Base-by-base conservation (phyloP, 2,797 vertebrate species). In the Amphiprion clarkii region DNA sequence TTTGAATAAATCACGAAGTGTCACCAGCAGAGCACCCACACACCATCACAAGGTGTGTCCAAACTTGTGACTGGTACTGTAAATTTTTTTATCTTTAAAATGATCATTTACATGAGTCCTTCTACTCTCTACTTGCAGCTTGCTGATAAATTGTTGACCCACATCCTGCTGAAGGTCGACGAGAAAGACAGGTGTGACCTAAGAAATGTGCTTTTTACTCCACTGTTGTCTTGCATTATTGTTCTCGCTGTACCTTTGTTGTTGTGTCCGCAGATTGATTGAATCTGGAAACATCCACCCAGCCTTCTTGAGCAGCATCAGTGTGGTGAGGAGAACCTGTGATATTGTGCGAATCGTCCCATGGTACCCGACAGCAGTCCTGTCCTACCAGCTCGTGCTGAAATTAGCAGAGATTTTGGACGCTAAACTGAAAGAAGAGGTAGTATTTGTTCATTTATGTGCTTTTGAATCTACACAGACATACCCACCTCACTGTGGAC, bases 341-440 rank as follows among this genome's bases (percentile, higher is more conserved):
- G 5, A 0, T 0, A 25, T 85, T 0, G 70, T 33, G 23, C 49
- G 0, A 13, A 54, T 89, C 0, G 77, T 91, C 7, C 54, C 27
- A 0, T 10, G 1, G 1, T 91, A 90, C 86, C 74, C 13, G 19
- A 44, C 89, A 0, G 68, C 46, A 0, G 82, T 94, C 44, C 61
- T 87, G 1, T 85, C 93, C 71, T 88, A 76, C 88, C 87, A 87
- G 74, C 80, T 95, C 0, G 25, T 92, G 48, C 17, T 93, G 42
- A 94, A 70, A 27, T 7, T 91, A 40, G 89, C 87, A n/a, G 92
- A 83, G 61, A 79, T 91, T 16, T 21, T 80, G 14, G 58, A 88
- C 1, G 65, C 73, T 19, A 58, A 25, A 1, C 74, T 82, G 53
- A 79, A 14, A 46, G 74, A 83, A 66, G 84, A 94, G 90, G 85